Percentiles rank a stretch among this genome's conserved stretches.
phyloP scores from a whole-genome alignment of 2,113 vertebrate species.

The Mirounga angustirostris region DNA sequence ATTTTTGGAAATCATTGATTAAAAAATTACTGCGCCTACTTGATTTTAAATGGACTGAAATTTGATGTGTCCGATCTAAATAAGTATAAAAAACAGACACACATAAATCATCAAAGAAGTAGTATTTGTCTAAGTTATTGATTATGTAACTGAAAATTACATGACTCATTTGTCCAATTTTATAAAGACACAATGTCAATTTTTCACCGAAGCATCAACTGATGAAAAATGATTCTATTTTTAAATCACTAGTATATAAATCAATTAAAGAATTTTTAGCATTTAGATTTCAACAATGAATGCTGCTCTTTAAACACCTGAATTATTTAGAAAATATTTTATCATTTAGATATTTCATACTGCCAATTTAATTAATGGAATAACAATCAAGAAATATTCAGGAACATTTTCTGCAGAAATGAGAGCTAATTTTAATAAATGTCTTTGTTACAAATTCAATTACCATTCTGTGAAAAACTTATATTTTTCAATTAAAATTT shows the following conservation, averaged over 20 bases:
- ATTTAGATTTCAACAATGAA: constrained; percentile 82
- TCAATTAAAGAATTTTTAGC: constrained; percentile 86
- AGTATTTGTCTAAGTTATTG: constrained; percentile 96
- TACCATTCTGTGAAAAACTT: constrained; percentile 30
- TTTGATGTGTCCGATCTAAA: constrained; percentile 86
- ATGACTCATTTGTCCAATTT: constrained; percentile 96
- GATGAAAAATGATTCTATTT: constrained; percentile 89
- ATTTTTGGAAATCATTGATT: constrained; percentile 34
- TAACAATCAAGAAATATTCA: constrained; percentile 68
- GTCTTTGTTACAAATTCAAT: constrained; percentile 66
- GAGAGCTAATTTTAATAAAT: constrained; percentile 64
- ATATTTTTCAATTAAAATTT: constrained; percentile 61
- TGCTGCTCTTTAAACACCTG: constrained; percentile 47
- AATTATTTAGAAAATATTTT: constrained; percentile 72
- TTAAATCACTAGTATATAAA: constrained; percentile 83
- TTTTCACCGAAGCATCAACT: constrained; percentile 85
- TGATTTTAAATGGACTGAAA: constrained; percentile 77
- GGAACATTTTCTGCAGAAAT: constrained; percentile 53
- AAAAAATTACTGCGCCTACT: constrained; percentile 67
- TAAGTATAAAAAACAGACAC: constrained; percentile 86
- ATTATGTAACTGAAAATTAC: constrained; percentile 98
- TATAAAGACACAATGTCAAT: constrained; percentile 91
- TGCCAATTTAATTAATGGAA: constrained; percentile 61
- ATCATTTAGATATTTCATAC: constrained; percentile 57
- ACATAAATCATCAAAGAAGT: constrained; percentile 96